Evolutionary conservation across 92 coral and sea anemone genomes (phyloP).

Genomic region (Porites lobata): DNA sequence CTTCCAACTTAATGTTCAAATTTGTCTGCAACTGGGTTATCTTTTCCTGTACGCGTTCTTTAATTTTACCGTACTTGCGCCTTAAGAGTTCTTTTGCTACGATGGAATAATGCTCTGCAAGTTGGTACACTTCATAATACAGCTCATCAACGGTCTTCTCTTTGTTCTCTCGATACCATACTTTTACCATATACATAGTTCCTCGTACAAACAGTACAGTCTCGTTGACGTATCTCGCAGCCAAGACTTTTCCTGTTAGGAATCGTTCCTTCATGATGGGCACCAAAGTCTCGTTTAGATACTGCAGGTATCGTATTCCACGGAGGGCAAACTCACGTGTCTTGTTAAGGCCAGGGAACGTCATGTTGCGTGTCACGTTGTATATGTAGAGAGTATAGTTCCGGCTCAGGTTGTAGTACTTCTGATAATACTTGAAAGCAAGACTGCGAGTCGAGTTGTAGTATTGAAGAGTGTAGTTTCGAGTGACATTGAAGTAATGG

Average conservation of each 20-base stretch:
- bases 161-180: constrained; percentile 85
- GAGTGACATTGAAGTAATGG: constrained; percentile 68
- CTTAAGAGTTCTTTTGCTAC: constrained; percentile 38
- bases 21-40: constrained; percentile 11
- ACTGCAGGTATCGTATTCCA: constrained; percentile 59
- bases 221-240: constrained; percentile 57
- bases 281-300: constrained; percentile 67
- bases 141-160: constrained; percentile 89
- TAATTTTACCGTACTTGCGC: constrained; percentile 49
- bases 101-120: constrained; percentile 50
- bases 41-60: constrained; percentile 32
- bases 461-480: constrained; percentile 61
- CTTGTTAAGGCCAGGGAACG: constrained; percentile 57
- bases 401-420: constrained; percentile 66
- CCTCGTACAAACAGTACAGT: constrained; percentile 59
- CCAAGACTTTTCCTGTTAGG: constrained; percentile 70
- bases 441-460: constrained; percentile 77
- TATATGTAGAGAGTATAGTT: constrained; percentile 56
- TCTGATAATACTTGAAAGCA: constrained; percentile 66
- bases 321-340: constrained; percentile 70
- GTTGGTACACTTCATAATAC: constrained; percentile 43
- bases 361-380: constrained; percentile 75
- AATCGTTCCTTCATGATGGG: constrained; percentile 65
- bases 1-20: constrained; percentile 37
- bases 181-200: constrained; percentile 63